These are phyloP conservation scores for Eclectus roratus DNA, from an alignment of 2,113 vertebrate genomes.

Conservation along the genomic window DNA sequence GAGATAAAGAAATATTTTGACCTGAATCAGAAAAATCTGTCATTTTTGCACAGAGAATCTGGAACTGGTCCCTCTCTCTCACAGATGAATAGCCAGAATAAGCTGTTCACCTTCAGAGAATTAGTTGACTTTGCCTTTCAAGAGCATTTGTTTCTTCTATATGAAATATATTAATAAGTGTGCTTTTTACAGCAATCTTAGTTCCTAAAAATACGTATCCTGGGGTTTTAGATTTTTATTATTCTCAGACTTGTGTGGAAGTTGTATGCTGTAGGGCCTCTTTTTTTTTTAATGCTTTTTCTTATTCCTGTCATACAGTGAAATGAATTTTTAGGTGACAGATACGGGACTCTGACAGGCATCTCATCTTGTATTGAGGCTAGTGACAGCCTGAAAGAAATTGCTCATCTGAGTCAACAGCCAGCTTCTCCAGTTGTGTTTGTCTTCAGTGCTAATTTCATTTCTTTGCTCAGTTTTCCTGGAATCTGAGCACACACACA, in stretches of 20 bases:
- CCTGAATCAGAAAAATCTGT: background rate
- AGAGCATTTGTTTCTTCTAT: background rate
- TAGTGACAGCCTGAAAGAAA: slow-evolving; percentile 14
- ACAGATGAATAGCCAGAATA: background rate
- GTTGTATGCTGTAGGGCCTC: background rate
- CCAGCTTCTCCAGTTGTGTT: background rate
- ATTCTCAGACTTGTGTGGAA: background rate
- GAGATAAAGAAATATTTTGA: background rate
- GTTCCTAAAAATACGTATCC: background rate
- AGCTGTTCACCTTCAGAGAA: background rate
- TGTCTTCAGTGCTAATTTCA: slow-evolving; percentile 41
- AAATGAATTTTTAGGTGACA: slow-evolving; percentile 19
- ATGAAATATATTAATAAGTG: background rate
- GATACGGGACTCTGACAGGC: slow-evolving; percentile 16
- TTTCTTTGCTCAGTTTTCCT: slow-evolving; percentile 43
- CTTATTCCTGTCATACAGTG: background rate
- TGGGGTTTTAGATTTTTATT: background rate
- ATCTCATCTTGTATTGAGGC: background rate
- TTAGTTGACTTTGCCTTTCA: background rate
- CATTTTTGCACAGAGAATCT: background rate
- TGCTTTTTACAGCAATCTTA: background rate
- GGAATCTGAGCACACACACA: slow-evolving; percentile 19
- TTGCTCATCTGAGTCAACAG: slow-evolving; percentile 41
- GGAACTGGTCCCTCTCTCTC: background rate
- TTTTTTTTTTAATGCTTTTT: background rate